phyloP scores from a whole-genome alignment of 92 coral and sea anemone genomes.

The Bergia sp. region DNA sequence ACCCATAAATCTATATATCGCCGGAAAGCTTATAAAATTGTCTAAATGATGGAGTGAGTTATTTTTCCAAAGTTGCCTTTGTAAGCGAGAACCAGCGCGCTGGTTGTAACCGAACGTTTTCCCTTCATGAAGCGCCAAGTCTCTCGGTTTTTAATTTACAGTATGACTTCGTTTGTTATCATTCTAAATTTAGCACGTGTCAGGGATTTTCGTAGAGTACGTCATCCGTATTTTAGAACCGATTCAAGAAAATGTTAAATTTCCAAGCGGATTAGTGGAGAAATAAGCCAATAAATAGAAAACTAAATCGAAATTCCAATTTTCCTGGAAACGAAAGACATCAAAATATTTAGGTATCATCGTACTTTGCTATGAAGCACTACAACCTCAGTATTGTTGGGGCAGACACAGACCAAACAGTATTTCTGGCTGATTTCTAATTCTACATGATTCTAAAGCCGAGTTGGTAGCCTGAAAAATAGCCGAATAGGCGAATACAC shows the following conservation, averaged over 20 bases:
- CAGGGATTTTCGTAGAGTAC: neutral
- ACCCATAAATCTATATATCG: neutral
- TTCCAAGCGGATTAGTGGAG: neutral
- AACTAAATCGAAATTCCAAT: no score
- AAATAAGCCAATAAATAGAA: no score
- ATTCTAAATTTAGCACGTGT: neutral
- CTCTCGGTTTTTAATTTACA: neutral
- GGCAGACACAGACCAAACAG: neutral
- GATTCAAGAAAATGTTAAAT: neutral
- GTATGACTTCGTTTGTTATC: neutral
- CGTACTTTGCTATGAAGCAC: neutral
- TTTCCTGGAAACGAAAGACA: neutral
- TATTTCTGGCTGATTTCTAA: neutral
- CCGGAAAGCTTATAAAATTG: conserved; percentile 20
- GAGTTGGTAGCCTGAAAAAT: neutral
- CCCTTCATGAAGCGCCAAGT: conserved; percentile 1
- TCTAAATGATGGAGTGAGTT: conserved; percentile 5
- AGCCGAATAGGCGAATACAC: neutral
- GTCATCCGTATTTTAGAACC: conserved; percentile 5
- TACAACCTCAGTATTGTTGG: neutral
- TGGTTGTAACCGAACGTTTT: neutral
- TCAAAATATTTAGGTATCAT: neutral
- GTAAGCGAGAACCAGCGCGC: conserved; percentile 10
- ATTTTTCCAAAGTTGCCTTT: neutral
- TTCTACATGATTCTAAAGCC: neutral